Evolutionary conservation across 2,113 vertebrate species (phyloP).

Genomic region (Pipra filicauda): DNA sequence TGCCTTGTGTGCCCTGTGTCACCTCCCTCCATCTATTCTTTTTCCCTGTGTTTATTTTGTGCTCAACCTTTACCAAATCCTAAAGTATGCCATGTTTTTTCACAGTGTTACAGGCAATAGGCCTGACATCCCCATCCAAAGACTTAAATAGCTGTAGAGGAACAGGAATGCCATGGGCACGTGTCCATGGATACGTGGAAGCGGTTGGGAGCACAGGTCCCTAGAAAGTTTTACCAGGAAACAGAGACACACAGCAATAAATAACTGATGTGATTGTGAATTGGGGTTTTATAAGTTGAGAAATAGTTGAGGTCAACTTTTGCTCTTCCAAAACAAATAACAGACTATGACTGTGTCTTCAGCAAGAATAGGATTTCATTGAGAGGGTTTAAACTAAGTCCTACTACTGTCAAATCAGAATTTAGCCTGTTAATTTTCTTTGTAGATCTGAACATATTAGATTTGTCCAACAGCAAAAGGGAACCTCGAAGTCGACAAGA

Average conservation of each 20-base stretch:
- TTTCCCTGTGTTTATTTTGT: neutral
- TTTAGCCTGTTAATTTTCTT: neutral
- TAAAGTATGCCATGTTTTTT: neutral
- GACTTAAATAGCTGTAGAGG: neutral
- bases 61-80: neutral
- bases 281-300: neutral
- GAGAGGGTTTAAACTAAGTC: neutral
- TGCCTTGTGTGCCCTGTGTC: neutral
- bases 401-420: neutral
- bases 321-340: neutral
- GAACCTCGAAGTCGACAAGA: neutral
- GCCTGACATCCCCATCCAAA: neutral
- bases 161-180: neutral
- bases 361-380: fast-evolving
- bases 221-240: neutral
- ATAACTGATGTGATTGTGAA: neutral
- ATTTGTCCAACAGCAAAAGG: neutral
- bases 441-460: neutral
- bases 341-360: neutral
- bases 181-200: neutral
- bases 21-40: neutral
- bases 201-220: neutral
- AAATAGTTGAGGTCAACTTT: neutral
- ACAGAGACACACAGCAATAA: neutral
- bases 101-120: neutral